A percentile compares a stretch with the other conserved stretches of the same genome.
phyloP scores from a whole-genome alignment of 2,888 invertebrate species.

The Allolobophora icterica region DNA sequence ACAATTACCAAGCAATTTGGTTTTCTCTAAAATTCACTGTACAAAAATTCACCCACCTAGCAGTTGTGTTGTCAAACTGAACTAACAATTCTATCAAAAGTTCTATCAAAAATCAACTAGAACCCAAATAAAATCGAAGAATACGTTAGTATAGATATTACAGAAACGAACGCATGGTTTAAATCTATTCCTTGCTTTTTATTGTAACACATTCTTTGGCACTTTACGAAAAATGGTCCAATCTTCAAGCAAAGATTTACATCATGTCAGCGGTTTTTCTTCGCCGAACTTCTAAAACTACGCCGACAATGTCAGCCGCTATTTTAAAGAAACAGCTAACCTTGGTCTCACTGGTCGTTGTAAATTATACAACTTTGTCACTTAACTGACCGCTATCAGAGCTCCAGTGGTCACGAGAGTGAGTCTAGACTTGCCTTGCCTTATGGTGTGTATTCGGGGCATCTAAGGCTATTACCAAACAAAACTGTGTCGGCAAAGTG shows the following conservation, averaged over 20 bases:
- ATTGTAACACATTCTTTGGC: not conserved
- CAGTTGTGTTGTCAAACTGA: not conserved
- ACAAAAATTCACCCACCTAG: not conserved
- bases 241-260: not conserved
- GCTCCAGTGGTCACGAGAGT: not conserved
- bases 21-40: not conserved
- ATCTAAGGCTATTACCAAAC: not conserved
- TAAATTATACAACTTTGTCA: not conserved
- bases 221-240: not conserved
- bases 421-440: slow-evolving; percentile 2
- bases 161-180: not conserved
- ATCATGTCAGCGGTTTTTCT: not conserved
- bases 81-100: not conserved
- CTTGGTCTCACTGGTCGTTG: not conserved
- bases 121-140: not conserved
- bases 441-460: not conserved
- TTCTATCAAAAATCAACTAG: not conserved
- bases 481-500: slow-evolving; percentile 8
- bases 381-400: not conserved
- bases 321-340: not conserved
- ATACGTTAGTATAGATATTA: not conserved
- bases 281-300: not conserved
- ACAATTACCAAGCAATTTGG: not conserved
- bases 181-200: not conserved
- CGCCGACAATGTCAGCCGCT: not conserved